Evolutionary conservation across 37 sponge, comb jelly and placozoan genomes (phyloP).

Genomic region (Cladorhizidae sp.): DNA sequence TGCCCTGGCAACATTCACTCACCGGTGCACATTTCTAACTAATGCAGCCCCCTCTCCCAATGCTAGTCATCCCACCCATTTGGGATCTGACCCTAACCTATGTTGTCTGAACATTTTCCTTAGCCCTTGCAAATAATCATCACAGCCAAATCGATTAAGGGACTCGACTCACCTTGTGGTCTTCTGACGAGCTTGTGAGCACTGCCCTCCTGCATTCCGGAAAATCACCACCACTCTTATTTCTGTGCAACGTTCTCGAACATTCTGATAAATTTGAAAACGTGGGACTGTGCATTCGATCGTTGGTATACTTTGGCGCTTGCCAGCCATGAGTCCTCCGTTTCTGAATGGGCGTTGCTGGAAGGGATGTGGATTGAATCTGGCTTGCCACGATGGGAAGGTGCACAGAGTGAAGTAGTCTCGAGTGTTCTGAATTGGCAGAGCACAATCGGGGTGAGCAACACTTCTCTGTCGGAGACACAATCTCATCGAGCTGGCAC

Average conservation of each 20-base stretch:
- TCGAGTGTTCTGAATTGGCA: background rate
- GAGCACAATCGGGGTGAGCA: background rate
- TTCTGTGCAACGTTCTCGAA: background rate
- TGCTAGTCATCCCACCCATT: no score
- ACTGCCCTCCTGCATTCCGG: background rate
- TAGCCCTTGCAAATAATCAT: no score
- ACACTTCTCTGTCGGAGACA: background rate
- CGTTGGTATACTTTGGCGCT: background rate
- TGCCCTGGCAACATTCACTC: no score
- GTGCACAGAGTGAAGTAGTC: background rate
- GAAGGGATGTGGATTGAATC: background rate
- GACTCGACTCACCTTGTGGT: no score
- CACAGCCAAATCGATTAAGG: no score
- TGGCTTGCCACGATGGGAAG: background rate
- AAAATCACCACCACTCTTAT: background rate
- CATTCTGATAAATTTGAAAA: background rate
- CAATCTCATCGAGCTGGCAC: background rate
- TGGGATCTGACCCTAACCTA: no score
- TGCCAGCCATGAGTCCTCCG: background rate
- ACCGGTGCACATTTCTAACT: no score
- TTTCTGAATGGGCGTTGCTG: background rate
- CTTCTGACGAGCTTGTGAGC: background rate
- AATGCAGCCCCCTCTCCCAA: no score
- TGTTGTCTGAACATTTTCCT: no score
- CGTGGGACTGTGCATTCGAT: background rate